Base-by-base conservation (phyloP, 1,140 invertebrate genomes). In the Drosophila pallidifrons region DNA sequence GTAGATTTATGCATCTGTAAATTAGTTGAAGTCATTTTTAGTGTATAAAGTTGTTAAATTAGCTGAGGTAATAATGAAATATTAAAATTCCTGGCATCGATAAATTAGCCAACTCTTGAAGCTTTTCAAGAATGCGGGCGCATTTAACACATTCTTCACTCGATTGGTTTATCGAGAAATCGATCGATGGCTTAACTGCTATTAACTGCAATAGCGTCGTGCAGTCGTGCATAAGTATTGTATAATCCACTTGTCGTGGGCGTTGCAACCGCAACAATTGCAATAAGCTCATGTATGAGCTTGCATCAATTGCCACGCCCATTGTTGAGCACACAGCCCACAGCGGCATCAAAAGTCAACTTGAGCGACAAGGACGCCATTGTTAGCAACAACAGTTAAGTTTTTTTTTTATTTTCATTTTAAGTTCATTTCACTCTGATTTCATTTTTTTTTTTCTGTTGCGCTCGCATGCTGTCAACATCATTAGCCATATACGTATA, bases 401-500 rank as follows among this genome's bases (percentile, higher is more conserved):
- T n/a, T 64, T 51, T 13, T 59, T 15, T n/a, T 10, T 30, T 16
- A 28, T n/a, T 28, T 55, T 47, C 15, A 13, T 7, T 13, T 35
- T 63, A 8, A 32, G 32, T 32, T 32, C 7, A 5, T 32, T 32
- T 32, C 32, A 7, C 32, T 32, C 32, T 32, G 7, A 8, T 32
- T 32, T 32, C 32, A n/a, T n/a, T 3, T 8, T 5, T 32, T 32
- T 32, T 5, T 32, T 10, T 7, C 35, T 10, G 7, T 52, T 28
- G 2, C 13, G 38, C 20, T 8, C 25, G 11, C 41, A 35, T 4
- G n/a, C 54, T 79, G 83, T 88, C 83, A 86, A 82, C 79, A 79
- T 87, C 79, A 86, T 87, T 79, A 86, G 83, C 75, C 64, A 82
- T 87, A 82, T 79, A n/a, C n/a, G n/a, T n/a, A 83, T 25, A 25